These are phyloP conservation scores for Dasysyrphus albostriatus DNA, from an alignment of 2,888 invertebrate species.

Conservation along the genomic window DNA sequence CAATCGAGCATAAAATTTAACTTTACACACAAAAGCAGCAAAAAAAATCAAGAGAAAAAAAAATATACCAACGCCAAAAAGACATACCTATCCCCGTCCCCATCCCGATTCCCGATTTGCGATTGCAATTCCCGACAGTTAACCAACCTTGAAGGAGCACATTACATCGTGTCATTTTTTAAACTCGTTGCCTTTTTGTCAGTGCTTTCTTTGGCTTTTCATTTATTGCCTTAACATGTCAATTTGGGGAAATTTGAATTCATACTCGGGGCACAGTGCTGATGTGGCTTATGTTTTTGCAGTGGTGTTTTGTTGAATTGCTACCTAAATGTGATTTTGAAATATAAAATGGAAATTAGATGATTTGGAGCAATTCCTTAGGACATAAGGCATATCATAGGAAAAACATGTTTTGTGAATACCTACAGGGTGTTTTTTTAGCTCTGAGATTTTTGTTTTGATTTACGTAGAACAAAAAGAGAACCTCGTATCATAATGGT, in stretches of 20 bases:
- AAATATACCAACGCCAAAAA: constrained; percentile 9
- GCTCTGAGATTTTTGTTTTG: not conserved
- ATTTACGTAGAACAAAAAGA: no score
- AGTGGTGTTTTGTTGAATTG: constrained; percentile 7
- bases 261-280: not conserved
- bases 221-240: constrained; percentile 56
- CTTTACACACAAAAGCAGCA: constrained; percentile 23
- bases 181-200: constrained; percentile 12
- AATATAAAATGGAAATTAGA: constrained; percentile 16
- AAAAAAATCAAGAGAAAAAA: not conserved
- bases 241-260: constrained; percentile 35
- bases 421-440: not conserved
- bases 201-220: constrained; percentile 23
- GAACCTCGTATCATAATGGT: no score
- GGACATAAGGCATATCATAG: not conserved
- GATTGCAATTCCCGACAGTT: constrained; percentile 1
- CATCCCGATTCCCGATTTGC: not conserved
- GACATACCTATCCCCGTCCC: not conserved
- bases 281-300: constrained; percentile 8
- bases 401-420: not conserved
- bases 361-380: not conserved
- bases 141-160: constrained; percentile 47
- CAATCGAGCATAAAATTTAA: constrained; percentile 66
- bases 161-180: constrained; percentile 49
- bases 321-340: constrained; percentile 10